phyloP scores from a whole-genome alignment of 2,888 invertebrate species.

The Eucera pruinosa region DNA sequence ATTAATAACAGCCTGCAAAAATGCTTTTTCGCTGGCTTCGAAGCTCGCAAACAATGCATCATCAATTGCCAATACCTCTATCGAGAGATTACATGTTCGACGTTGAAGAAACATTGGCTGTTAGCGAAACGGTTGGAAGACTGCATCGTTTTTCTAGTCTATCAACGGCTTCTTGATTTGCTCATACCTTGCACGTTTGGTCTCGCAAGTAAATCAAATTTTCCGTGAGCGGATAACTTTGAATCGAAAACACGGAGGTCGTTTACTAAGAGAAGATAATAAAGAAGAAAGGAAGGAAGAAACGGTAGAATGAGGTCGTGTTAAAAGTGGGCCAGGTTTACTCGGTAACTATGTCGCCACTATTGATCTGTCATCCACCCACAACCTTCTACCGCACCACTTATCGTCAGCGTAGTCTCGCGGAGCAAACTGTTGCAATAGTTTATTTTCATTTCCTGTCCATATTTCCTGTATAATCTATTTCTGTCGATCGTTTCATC shows the following conservation, averaged over 20 bases:
- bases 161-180: background rate
- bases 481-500: conserved; percentile 11
- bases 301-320: conserved; percentile 77
- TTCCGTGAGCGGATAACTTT: conserved; percentile 12
- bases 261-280: conserved; percentile 37
- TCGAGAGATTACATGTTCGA: background rate
- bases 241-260: conserved; percentile 22
- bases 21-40: background rate
- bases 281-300: conserved; percentile 55
- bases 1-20: conserved; percentile 43
- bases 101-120: background rate
- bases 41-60: conserved; percentile 18
- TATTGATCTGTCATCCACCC: conserved; percentile 79
- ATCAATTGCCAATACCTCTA: background rate
- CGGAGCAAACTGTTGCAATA: conserved; percentile 74
- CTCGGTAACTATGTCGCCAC: conserved; percentile 83
- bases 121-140: background rate
- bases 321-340: conserved; percentile 83
- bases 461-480: conserved; percentile 33
- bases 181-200: background rate
- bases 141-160: background rate
- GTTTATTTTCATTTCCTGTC: conserved; percentile 66
- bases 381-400: conserved; percentile 68
- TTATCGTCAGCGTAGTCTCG: conserved; percentile 62
- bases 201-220: conserved; percentile 25